A percentile compares a stretch with the other conserved stretches of the same genome.
These are phyloP conservation scores for Oxyruncus cristatus DNA, from an alignment of 2,113 vertebrate species.

Conservation along the genomic window DNA sequence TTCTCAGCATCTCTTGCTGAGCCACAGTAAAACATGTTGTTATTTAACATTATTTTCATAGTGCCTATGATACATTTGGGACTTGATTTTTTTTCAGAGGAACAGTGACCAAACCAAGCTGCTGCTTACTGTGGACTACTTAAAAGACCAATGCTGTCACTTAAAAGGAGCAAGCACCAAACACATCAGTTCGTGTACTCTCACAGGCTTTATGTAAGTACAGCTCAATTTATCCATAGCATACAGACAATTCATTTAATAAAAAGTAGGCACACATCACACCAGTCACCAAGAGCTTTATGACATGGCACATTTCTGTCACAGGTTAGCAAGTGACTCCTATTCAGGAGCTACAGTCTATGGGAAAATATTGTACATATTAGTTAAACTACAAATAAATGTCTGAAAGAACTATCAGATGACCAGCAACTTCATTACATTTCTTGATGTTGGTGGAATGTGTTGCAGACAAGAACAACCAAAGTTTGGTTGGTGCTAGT, in stretches of 20 bases:
- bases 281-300: not conserved
- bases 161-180: not conserved
- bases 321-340: not conserved
- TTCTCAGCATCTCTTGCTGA: not conserved
- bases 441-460: not conserved
- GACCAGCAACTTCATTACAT: not conserved
- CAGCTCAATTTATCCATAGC: not conserved
- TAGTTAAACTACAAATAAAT: not conserved
- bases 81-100: not conserved
- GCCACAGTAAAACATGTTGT: not conserved
- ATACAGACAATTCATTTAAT: not conserved
- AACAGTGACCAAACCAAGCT: not conserved
- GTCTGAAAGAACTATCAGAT: not conserved
- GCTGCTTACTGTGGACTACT: not conserved
- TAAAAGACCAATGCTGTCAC: not conserved
- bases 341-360: not conserved
- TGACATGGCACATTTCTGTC: not conserved
- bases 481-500: not conserved
- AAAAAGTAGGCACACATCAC: not conserved
- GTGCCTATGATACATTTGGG: not conserved
- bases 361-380: not conserved
- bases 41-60: not conserved
- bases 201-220: not conserved
- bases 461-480: not conserved
- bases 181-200: not conserved